Percentiles rank a stretch among this genome's conserved stretches.
These are phyloP conservation scores for Mesoclemmys tuberculata DNA, from an alignment of 2,113 vertebrate genomes.

Conservation along the genomic window DNA sequence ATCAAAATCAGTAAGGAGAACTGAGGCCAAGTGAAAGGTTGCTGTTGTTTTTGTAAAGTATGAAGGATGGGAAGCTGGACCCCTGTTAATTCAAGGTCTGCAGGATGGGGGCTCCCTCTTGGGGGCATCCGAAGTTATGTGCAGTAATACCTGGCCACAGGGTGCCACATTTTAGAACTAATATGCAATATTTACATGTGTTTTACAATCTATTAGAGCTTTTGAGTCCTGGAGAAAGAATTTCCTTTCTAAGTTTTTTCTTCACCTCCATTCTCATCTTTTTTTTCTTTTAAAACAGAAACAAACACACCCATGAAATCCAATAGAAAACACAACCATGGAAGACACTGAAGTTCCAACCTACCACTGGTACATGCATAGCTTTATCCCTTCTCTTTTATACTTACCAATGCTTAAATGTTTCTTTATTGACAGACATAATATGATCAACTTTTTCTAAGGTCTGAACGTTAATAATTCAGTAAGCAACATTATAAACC, in stretches of 20 bases:
- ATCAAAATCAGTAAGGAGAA: neutral
- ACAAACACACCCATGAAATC: neutral
- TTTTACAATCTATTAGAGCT: neutral
- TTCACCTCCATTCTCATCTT: neutral
- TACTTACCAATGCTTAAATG: fast-evolving
- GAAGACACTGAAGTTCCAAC: neutral
- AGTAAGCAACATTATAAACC: neutral
- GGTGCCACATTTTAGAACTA: neutral
- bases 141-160: neutral
- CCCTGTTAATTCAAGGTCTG: neutral
- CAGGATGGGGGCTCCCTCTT: neutral
- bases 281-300: neutral
- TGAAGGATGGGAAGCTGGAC: neutral
- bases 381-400: neutral
- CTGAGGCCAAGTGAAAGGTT: neutral
- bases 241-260: neutral
- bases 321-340: neutral
- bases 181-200: neutral
- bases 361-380: too few relatives aligned
- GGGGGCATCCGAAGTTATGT: neutral
- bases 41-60: neutral
- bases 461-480: too few relatives aligned
- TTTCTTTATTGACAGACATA: neutral
- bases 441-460: neutral
- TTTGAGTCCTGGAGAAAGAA: neutral